These are phyloP conservation scores for Cladopsammia gracilis DNA, from an alignment of 64 coral and sea anemone species.

Conservation along the genomic window DNA sequence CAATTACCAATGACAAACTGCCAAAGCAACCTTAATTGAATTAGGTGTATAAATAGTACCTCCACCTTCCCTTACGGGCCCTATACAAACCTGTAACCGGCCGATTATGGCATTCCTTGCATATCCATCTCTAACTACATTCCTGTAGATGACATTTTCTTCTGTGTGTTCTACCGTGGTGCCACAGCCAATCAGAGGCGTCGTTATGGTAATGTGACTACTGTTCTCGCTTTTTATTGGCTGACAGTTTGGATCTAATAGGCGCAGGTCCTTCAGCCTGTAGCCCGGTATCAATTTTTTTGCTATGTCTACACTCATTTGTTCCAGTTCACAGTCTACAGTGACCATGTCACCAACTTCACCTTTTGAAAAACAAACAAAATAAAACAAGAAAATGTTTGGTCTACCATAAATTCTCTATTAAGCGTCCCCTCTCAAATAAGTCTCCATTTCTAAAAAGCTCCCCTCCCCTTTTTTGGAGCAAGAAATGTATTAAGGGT, in stretches of 20 bases:
- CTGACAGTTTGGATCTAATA: slow-evolving; percentile 6
- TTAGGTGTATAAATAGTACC: too few relatives aligned
- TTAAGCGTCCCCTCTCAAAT: too few relatives aligned
- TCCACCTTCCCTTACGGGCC: too few relatives aligned
- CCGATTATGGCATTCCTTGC: background rate
- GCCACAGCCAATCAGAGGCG: slow-evolving; percentile 33
- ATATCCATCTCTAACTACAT: slow-evolving; percentile 22
- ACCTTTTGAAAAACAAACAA: background rate
- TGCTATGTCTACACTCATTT: slow-evolving; percentile 12
- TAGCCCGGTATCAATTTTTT: slow-evolving; percentile 22
- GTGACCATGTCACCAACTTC: background rate
- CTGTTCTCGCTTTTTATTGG: slow-evolving; percentile 17
- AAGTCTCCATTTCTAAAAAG: too few relatives aligned
- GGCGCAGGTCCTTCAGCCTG: background rate
- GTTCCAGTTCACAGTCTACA: slow-evolving; percentile 15
- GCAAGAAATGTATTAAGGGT: too few relatives aligned
- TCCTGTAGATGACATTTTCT: slow-evolving; percentile 22
- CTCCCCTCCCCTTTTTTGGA: too few relatives aligned
- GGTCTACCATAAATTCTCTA: too few relatives aligned
- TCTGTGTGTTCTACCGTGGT: slow-evolving; percentile 11
- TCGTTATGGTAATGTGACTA: slow-evolving; percentile 21
- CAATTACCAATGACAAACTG: too few relatives aligned
- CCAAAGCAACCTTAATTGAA: too few relatives aligned
- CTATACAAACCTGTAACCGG: slow-evolving; percentile 40
- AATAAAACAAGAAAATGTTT: background rate